Base-by-base conservation (phyloP, 2,888 invertebrate genomes). In the Strigamia maritima region DNA sequence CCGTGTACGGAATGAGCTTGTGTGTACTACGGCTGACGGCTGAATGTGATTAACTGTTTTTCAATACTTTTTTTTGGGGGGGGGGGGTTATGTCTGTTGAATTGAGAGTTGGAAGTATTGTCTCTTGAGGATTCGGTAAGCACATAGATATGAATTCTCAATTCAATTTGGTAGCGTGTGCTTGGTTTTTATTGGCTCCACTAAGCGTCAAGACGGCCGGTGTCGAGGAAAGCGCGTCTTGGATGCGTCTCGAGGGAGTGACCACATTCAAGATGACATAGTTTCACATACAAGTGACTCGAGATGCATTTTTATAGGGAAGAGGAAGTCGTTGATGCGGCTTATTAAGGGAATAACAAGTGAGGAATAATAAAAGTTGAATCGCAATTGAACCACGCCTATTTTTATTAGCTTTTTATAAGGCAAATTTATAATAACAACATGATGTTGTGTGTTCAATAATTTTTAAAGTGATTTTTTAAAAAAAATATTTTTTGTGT, bases 211-310 rank as follows among this genome's bases (percentile, higher is more conserved):
- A 65, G 60, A 65, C 19, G 60, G 60, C 22, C 60, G 60, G 60
- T 65, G 60, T 65, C 60, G 60, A 65, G 60, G 60, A 65, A 24
- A 24, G 60, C 60, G 54, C 54, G 60, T 65, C 60, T n/a, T 65
- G 24, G 60, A 65, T 65, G 60, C 60, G 60, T 65, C 60, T 65
- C 60, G 22, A 24, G 60, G 60, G 60, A 65, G 60, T 65, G 60
- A 65, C 60, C 60, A 65, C 60, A 65, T 65, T 65, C 60, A 24
- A 65, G 60, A 65, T 65, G 60, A 65, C 60, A 65, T 65, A 65
- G 60, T 65, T 65, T 65, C 60, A 22, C 60, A 24, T 65, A 65
- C 60, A 65, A 24, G 24, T n/a, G 60, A 65, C 22, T 22, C 60
- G 24, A 24, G 60, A 65, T 65, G 60, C 60, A 65, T 65, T 65